A percentile compares a stretch with the other conserved stretches of the same genome.
Evolutionary conservation across 2,797 vertebrate species (phyloP).

Genomic region (Hyperoplus lanceolatus): DNA sequence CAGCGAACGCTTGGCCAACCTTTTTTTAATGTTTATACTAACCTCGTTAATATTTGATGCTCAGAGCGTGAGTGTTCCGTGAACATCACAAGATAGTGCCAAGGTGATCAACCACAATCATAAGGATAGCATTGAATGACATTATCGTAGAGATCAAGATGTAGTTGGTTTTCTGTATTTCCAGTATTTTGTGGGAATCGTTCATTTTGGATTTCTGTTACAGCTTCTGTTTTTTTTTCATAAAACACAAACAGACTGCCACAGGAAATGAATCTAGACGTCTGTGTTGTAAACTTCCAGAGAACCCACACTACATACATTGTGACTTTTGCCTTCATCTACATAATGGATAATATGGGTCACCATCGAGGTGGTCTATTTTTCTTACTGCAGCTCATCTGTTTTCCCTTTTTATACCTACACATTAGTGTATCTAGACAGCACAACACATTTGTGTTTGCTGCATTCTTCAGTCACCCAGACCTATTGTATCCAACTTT

Average conservation of each 20-base stretch:
- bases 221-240: conserved; percentile 32
- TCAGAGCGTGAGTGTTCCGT: too few relatives aligned
- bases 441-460: conserved; percentile 65
- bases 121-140: conserved; percentile 16
- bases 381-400: conserved; percentile 79
- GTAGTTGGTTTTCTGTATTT: conserved; percentile 5
- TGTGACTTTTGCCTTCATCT: conserved; percentile 68
- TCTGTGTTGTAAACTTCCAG: conserved; percentile 55
- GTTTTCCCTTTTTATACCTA: conserved; percentile 77
- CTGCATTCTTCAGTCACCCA: conserved; percentile 56
- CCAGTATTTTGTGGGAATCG: conserved; percentile 13
- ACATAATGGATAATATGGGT: conserved; percentile 83
- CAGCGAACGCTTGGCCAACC: too few relatives aligned
- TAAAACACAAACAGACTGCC: conserved; percentile 18
- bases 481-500: conserved; percentile 46
- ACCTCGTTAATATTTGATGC: too few relatives aligned
- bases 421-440: conserved; percentile 75
- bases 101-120: conserved; percentile 46
- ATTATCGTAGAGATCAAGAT: conserved; percentile 10
- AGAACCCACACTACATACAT: conserved; percentile 56
- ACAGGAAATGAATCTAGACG: conserved; percentile 54
- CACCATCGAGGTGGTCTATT: conserved; percentile 79
- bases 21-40: too few relatives aligned
- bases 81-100: conserved; percentile 18
- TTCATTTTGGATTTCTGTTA: conserved; percentile 54